These are phyloP conservation scores for Diabrotica undecimpunctata DNA, from an alignment of 1,140 invertebrate species.

Conservation along the genomic window DNA sequence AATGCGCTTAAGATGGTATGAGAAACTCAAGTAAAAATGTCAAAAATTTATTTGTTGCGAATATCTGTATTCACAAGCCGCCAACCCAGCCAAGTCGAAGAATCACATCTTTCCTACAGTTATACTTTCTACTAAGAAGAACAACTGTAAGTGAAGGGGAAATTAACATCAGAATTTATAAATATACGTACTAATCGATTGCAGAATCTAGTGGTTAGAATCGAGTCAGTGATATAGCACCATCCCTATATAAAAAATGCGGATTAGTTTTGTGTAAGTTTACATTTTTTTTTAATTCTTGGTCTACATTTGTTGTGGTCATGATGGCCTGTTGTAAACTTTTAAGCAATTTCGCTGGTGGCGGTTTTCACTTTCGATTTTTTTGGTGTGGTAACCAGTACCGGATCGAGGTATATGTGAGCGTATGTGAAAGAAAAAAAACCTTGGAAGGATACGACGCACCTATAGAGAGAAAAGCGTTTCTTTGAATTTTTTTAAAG, in stretches of 20 bases:
- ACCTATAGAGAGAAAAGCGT: not conserved
- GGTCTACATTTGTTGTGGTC: not conserved
- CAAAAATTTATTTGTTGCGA: conserved; percentile 13
- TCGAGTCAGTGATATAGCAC: conserved; percentile 29
- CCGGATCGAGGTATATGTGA: not conserved
- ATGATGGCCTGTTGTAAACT: conserved; percentile 4
- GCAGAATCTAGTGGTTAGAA: conserved; percentile 31
- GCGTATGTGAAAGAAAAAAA: too few relatives aligned
- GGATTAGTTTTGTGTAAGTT: conserved; percentile 32
- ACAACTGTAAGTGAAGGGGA: conserved; percentile 26
- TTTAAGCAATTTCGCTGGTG: conserved; percentile 21
- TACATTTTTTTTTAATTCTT: conserved; percentile 16
- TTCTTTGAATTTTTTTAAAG: too few relatives aligned
- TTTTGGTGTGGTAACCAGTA: not conserved
- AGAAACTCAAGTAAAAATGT: conserved; percentile 10
- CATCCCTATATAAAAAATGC: conserved; percentile 28
- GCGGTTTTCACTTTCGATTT: conserved; percentile 25
- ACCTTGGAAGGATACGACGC: conserved; percentile 4
- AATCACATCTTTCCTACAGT: conserved; percentile 4
- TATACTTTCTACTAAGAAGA: conserved; percentile 16
- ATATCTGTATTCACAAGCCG: conserved; percentile 3
- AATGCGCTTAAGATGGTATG: not conserved
- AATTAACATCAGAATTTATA: conserved; percentile 36
- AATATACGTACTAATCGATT: conserved; percentile 29
- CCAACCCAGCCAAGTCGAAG: not conserved